Percentiles rank a stretch among this genome's conserved stretches.
Conservation (phyloP, 2,113 vertebrate genomes). For the Tamias sibiricus region DNA sequence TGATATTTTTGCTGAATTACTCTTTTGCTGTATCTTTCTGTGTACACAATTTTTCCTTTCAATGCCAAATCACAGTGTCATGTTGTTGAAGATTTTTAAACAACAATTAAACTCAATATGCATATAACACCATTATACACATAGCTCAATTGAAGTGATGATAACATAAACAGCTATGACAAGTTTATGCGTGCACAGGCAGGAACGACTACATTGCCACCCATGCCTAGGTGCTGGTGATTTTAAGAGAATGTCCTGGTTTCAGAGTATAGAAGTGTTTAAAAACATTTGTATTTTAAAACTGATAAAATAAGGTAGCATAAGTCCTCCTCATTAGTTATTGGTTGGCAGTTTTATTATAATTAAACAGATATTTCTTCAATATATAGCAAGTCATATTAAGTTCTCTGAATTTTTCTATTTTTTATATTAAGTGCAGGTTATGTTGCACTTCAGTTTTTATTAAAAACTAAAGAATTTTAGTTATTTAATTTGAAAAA, state of each 20-base stretch:
- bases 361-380: not conserved
- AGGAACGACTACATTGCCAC: not conserved
- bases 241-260: not conserved
- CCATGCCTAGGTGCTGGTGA: not conserved
- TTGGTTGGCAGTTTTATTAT: not conserved
- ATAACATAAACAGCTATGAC: not conserved
- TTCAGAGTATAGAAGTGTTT: constrained; percentile 5
- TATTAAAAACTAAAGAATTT: not conserved
- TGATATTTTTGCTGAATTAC: not conserved
- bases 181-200: not conserved
- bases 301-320: not conserved
- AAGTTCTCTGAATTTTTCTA: not conserved
- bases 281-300: not conserved
- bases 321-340: not conserved
- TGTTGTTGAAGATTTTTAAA: not conserved
- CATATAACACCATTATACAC: not conserved
- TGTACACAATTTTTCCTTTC: not conserved
- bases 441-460: not conserved
- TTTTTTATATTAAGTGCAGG: not conserved
- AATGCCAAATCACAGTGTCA: not conserved
- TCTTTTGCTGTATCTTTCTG: not conserved
- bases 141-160: not conserved
- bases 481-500: constrained; percentile 11
- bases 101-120: not conserved
- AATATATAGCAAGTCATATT: not conserved